Base-by-base conservation (phyloP, 1,140 invertebrate species). In the Bombus pyrosoma region DNA sequence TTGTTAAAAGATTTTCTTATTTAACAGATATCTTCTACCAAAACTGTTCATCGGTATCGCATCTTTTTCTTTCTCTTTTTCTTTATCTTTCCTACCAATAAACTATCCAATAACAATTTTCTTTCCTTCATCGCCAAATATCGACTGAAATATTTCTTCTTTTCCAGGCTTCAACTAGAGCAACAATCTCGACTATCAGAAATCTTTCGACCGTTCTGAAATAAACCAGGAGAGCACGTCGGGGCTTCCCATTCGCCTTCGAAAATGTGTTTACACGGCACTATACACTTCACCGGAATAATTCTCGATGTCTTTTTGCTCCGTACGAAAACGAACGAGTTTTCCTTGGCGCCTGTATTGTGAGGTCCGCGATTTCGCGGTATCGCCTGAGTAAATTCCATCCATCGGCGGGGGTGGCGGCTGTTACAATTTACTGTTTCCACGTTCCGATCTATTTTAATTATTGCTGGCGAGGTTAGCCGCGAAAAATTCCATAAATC, bases 391-490 rank as follows among this genome's bases (percentile, higher is more conserved):
- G 79, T 71, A 57, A 69, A 86, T 86, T 83, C 85, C 79, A 62
- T 32, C 25, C 59, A 32, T 59, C 12, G 59, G 39, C 37, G 39
- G n/a, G 10, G 75, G 34, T 59, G 43, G 34, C 28, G 43, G 43
- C 32, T 28, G 1, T 71, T 34, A 66, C 25, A 72, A 86, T 86
- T 86, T 86, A 86, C 72, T 73, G 85, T 82, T 86, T 83, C 81
- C 85, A 83, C 81, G 74, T 83, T 86, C 74, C 74, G 80, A 77
- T 83, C 81, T 83, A 83, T 86, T 86, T 86, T 86, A 77, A 86
- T 86, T 86, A 83, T 83, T 47, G 5, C 69, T 5, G 8, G 4
- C 28, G 22, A 9, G 13, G 43, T 4, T 28, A 6, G 47, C 8
- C 28, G 28, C 28, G 43, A 86, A 81, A 82, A 86, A 69, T 83